phyloP scores from a whole-genome alignment of 2,113 vertebrate genomes.

The Danionella cerebrum region DNA sequence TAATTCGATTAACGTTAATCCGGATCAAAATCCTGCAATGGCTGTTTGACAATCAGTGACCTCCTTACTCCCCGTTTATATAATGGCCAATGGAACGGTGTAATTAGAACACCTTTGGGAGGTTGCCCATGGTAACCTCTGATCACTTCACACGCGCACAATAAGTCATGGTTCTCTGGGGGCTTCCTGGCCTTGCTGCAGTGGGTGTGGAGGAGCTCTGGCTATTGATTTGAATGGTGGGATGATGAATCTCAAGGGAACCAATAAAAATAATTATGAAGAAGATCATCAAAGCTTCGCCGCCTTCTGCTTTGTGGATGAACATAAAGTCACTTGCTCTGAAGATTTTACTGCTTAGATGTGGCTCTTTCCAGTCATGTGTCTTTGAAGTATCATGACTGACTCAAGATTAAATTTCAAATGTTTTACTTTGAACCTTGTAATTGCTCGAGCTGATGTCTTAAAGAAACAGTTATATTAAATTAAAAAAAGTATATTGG shows the following conservation, averaged over 20 bases:
- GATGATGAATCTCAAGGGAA: conserved; percentile 60
- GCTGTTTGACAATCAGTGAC: background rate
- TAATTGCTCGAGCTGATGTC: too few relatives aligned
- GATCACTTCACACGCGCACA: conserved; percentile 41
- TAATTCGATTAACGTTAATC: conserved; percentile 21
- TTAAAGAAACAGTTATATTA: too few relatives aligned
- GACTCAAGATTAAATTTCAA: background rate
- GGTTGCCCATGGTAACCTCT: conserved; percentile 62
- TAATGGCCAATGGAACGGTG: conserved; percentile 24
- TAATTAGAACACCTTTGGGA: conserved; percentile 42
- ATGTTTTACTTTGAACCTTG: too few relatives aligned
- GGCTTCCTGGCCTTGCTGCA: conserved; percentile 56
- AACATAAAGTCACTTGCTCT: conserved; percentile 52
- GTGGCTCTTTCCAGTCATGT: background rate
- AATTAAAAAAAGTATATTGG: too few relatives aligned
- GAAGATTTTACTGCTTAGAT: background rate
- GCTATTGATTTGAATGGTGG: conserved; percentile 68
- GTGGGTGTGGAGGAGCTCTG: conserved; percentile 47
- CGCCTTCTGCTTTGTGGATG: conserved; percentile 62
- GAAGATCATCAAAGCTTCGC: conserved; percentile 66
- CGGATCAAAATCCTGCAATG: conserved; percentile 13
- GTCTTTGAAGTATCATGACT: background rate
- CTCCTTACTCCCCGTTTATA: conserved; percentile 20
- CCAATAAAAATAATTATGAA: conserved; percentile 71
- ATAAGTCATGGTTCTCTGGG: conserved; percentile 66